Evolutionary conservation across 2,797 vertebrate species (phyloP).

Genomic region (Melanotaenia maccullochi): DNA sequence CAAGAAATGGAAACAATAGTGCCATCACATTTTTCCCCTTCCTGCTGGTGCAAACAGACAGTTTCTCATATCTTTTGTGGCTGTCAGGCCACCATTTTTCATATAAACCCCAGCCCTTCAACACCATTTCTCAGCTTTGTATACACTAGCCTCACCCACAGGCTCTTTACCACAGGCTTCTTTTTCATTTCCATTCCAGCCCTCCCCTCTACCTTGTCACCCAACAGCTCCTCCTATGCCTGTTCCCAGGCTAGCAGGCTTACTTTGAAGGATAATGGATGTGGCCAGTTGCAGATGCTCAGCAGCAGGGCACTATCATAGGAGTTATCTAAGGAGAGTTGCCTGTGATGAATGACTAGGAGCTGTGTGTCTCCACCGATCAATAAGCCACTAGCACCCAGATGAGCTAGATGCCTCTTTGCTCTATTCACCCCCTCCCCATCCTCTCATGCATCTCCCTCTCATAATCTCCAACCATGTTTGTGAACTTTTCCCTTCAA

Average conservation of each 20-base stretch:
- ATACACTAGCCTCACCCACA: constrained; percentile 27
- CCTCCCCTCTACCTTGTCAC: constrained; percentile 47
- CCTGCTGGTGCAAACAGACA: constrained; percentile 57
- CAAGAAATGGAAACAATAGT: constrained; percentile 75
- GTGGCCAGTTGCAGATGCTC: constrained; percentile 77
- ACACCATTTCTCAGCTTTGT: constrained; percentile 42
- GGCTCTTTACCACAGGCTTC: constrained; percentile 49
- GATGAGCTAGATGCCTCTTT: constrained; percentile 77
- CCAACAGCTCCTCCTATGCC: constrained; percentile 38
- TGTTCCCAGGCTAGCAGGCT: constrained; percentile 56
- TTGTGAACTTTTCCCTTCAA: constrained; percentile 75
- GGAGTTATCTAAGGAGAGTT: constrained; percentile 83
- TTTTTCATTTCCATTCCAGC: constrained; percentile 53
- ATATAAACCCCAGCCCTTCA: constrained; percentile 31
- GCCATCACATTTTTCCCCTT: constrained; percentile 60
- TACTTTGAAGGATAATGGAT: constrained; percentile 80
- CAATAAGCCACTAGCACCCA: constrained; percentile 84
- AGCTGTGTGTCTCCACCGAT: constrained; percentile 81
- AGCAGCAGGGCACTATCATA: constrained; percentile 80
- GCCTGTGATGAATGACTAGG: constrained; percentile 83
- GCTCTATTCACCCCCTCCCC: constrained; percentile 13
- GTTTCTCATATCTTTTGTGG: constrained; percentile 60
- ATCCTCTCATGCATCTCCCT: constrained; percentile 59
- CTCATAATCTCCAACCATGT: constrained; percentile 67
- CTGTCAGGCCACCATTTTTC: constrained; percentile 51